A percentile compares a stretch with the other conserved stretches of the same genome.
Conservation (phyloP, 2,797 vertebrate species). For the Xenops minutus region DNA sequence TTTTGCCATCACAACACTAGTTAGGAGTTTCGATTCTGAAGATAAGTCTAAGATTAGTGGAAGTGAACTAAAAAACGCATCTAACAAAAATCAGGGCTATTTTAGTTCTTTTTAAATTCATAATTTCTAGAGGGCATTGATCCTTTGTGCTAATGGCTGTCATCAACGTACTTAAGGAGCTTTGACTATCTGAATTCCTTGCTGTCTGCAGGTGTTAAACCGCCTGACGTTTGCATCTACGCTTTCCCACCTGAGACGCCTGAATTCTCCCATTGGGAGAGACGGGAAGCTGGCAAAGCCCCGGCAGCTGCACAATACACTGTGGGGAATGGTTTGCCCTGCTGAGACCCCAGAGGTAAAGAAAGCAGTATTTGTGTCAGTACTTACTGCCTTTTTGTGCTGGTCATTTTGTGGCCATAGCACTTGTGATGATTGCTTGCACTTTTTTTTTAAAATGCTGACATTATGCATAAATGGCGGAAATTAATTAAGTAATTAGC, state of each 20-base stretch:
- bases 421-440: not conserved
- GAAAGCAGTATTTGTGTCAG: not conserved
- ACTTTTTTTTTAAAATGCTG: not conserved
- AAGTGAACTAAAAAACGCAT: not conserved
- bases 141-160: not conserved
- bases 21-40: not conserved
- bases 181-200: not conserved
- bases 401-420: accelerated
- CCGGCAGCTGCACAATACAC: slow-evolving; percentile 93
- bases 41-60: not conserved
- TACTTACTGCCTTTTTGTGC: not conserved
- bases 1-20: not conserved
- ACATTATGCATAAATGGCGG: not conserved
- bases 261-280: slow-evolving; percentile 96
- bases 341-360: slow-evolving; percentile 97
- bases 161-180: not conserved
- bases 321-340: slow-evolving; percentile 99
- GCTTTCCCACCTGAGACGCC: slow-evolving; percentile 90
- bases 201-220: slow-evolving; percentile 86
- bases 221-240: slow-evolving; percentile 97
- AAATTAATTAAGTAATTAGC: not conserved
- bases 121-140: not conserved
- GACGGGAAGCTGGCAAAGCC: slow-evolving; percentile 97
- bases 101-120: not conserved
- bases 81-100: not conserved